Base-by-base conservation (phyloP, 1,140 invertebrate species). In the Stenopsyche tienmushanensis region DNA sequence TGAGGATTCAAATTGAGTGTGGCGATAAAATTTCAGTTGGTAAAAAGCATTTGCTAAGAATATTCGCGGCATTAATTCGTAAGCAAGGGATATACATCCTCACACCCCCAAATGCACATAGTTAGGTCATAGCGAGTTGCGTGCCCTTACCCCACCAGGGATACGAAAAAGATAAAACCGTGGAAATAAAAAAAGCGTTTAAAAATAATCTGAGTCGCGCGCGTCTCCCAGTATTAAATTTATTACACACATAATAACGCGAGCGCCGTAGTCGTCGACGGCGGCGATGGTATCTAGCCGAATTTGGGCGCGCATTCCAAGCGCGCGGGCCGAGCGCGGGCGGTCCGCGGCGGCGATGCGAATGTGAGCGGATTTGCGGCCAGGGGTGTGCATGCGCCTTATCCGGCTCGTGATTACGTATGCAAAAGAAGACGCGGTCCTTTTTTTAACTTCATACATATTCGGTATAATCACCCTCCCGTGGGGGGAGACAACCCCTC, bases 401-500 rank as follows among this genome's bases (percentile, higher is more conserved):
- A 66, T 64, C 66, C 60, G 17, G 55, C 29, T 21, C 50, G 49
- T 55, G 53, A 65, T 65, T 69, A 65, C 63, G 67, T 65, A 69
- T 69, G 63, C 67, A 65, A 69, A 64, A 62, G 62, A 62, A 63
- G 44, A 58, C 59, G 58, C 50, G 65, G 47, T 62, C 63, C 25
- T 65, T 67, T 67, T 66, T 67, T 62, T 67, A 67, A 67, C 50
- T 55, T 67, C 65, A 62, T 57, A 62, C 58, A 62, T 62, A 67
- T 67, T 67, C 65, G 55, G 65, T 67, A 66, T 66, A 66, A 66
- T 66, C 64, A 60, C 64, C 64, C 64, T 26, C 53, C 34, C 42
- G 34, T 42, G 34, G 39, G 41, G 20, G 47, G 17, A 20, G 47
- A 3, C n/a, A 42, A 42, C 58, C 15, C 23, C 8, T 60, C 41